Conservation (phyloP, 2,797 vertebrate species). For the Scolopax bukidnonensis region DNA sequence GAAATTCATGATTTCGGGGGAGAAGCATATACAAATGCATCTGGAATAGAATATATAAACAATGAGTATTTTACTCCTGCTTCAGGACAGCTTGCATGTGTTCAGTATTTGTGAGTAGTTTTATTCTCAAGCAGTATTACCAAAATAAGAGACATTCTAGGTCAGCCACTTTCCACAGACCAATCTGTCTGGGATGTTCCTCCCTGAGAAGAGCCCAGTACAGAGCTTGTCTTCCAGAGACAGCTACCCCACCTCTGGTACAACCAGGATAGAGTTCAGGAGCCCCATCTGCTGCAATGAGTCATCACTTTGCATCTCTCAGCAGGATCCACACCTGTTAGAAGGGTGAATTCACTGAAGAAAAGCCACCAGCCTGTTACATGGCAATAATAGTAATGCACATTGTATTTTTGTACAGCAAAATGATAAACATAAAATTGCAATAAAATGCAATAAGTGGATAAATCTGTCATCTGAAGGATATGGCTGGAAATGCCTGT, state of each 20-base stretch:
- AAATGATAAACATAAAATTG: not conserved
- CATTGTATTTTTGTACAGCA: not conserved
- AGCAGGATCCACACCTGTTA: conserved; percentile 10
- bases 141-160: not conserved
- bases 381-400: not conserved
- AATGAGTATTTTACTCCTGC: not conserved
- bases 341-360: not conserved
- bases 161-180: not conserved
- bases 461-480: conserved; percentile 26
- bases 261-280: not conserved
- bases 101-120: not conserved
- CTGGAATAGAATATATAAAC: not conserved
- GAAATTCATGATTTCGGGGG: not conserved
- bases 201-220: not conserved
- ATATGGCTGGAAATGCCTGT: not conserved
- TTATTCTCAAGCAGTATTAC: not conserved
- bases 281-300: not conserved
- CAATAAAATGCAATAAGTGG: not conserved
- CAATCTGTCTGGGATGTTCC: not conserved
- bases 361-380: not conserved
- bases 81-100: not conserved
- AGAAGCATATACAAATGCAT: not conserved
- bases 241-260: not conserved
- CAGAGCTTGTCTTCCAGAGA: not conserved
- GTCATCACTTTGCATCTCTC: not conserved